Conservation (phyloP, 1,140 invertebrate species). For the Trichonephila inaurata region DNA sequence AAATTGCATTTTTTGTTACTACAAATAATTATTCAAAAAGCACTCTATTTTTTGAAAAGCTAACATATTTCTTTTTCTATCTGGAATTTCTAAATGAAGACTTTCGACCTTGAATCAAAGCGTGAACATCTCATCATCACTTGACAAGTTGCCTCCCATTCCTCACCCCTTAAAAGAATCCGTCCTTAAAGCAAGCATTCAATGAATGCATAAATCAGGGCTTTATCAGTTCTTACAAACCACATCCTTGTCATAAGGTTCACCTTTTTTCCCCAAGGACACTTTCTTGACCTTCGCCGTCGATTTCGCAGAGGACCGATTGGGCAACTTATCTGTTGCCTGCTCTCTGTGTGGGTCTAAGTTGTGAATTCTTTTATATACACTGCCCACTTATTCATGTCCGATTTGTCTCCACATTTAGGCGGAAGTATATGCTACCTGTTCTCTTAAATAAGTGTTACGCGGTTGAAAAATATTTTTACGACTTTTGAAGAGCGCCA, state of each 20-base stretch:
- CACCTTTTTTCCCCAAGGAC: neutral
- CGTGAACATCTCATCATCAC: too few relatives aligned
- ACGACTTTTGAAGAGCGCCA: neutral
- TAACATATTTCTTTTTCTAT: too few relatives aligned
- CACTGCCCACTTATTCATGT: neutral
- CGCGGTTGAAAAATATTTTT: conserved; percentile 32
- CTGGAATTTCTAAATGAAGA: too few relatives aligned
- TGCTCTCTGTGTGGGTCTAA: conserved; percentile 16
- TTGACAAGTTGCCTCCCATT: neutral
- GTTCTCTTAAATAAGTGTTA: conserved; percentile 44
- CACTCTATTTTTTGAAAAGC: too few relatives aligned
- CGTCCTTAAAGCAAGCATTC: neutral
- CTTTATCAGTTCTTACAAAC: neutral
- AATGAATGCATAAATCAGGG: neutral
- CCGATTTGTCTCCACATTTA: conserved; percentile 9
- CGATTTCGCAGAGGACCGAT: neutral
- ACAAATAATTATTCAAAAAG: too few relatives aligned
- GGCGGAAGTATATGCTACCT: conserved; percentile 26
- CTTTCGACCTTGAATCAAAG: too few relatives aligned
- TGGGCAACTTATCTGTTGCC: neutral
- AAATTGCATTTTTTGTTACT: too few relatives aligned
- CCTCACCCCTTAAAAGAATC: neutral
- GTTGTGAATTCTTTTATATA: neutral
- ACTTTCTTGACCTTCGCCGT: neutral
- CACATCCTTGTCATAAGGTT: conserved; percentile 30